These are phyloP conservation scores for Pelobates fuscus DNA, from an alignment of 2,113 vertebrate species.

Conservation along the genomic window DNA sequence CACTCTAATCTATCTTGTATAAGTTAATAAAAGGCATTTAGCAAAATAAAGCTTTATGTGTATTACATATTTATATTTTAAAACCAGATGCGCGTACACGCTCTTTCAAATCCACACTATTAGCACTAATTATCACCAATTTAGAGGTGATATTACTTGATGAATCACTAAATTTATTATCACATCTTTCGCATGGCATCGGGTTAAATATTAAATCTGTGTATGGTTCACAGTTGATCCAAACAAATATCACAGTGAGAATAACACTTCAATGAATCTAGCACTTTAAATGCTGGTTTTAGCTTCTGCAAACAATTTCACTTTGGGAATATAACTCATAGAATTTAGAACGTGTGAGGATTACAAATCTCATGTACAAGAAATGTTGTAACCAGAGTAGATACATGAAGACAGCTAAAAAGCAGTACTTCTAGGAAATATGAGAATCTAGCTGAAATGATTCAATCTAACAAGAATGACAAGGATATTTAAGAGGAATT, in stretches of 20 bases:
- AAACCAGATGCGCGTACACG: not conserved
- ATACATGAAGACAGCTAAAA: not conserved
- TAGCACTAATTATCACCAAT: slow-evolving; percentile 15
- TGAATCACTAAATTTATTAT: not conserved
- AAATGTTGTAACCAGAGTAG: not conserved
- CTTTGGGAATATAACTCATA: slow-evolving; percentile 29
- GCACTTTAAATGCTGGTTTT: slow-evolving; percentile 23
- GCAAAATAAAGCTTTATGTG: no score
- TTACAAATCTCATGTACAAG: slow-evolving; percentile 7
- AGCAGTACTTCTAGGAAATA: not conserved
- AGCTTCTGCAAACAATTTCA: slow-evolving; percentile 2
- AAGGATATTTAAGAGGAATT: not conserved
- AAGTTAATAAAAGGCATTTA: no score
- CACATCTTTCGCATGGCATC: slow-evolving; percentile 6
- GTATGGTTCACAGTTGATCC: not conserved
- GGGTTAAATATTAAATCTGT: not conserved
- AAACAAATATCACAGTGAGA: not conserved
- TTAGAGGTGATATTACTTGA: not conserved
- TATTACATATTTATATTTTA: not conserved
- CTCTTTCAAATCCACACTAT: not conserved
- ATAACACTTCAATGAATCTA: not conserved
- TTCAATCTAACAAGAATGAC: not conserved
- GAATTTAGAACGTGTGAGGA: slow-evolving; percentile 25
- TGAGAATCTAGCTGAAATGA: not conserved
- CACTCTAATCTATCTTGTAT: no score